Base-by-base conservation (phyloP, 2,113 vertebrate species). In the Indicator maculatus region DNA sequence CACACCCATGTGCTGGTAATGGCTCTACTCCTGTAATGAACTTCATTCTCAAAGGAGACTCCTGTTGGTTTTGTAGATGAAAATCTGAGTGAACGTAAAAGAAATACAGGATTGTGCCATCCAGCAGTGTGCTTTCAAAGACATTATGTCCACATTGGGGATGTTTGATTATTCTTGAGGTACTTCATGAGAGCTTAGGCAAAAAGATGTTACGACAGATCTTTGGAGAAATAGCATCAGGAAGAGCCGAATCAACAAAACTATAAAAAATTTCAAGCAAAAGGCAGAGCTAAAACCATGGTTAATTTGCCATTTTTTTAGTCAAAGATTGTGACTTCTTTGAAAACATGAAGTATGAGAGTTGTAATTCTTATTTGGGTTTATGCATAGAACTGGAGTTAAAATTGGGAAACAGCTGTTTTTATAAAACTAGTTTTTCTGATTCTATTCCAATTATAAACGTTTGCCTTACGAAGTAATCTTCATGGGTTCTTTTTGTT, bases 1-100 rank as follows among this genome's bases (percentile, higher is more conserved):
- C 44, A 16, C 28, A 52, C 16, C 18, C 0, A 0, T 12, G 3
- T 50, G 33, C 45, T 59, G 5, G 11, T 59, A 24, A 12, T 64
- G 31, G 13, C 31, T 72, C 61, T 74, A 20, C 38, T 50, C 8
- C 16, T 72, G 19, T 55, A 52, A 19, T 23, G 15, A 17, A 71
- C 88, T 72, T 56, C 50, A 17, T 65, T 69, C 31, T 86, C 19
- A 27, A 17, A 66, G 47, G 44, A 74, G n/a, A 30, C 8, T 59
- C 18, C 23, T 73, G 5, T 47, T 87, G 41, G 16, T 50, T 76
- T 53, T 31, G 13, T 53, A 70, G 52, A 10, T 70, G 19, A 91
- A 70, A 88, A 88, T 15, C 23, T 30, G 56, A 64, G 52, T 56
- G 28, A 86, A 50, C 11, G 26, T 38, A 28, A 66, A 66, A 83